Conservation (phyloP, 2,797 vertebrate species). For the Atherinosoma microstoma region DNA sequence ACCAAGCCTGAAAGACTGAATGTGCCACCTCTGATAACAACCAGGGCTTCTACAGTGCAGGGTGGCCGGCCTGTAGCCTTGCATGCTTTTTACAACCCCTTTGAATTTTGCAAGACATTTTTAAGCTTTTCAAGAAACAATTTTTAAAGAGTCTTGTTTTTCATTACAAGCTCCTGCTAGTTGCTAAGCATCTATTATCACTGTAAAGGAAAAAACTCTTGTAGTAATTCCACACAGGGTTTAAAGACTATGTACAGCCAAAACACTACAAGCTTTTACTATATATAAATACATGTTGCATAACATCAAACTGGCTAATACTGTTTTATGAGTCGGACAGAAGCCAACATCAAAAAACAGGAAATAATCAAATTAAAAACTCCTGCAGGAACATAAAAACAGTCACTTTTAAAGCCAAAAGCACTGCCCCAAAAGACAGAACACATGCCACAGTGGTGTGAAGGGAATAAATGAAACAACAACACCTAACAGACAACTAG, state of each 20-base stretch:
- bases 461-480: conserved; percentile 55
- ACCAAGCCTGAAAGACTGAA: conserved; percentile 61
- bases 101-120: conserved; percentile 63
- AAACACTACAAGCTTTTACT: conserved; percentile 55
- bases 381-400: conserved; percentile 36
- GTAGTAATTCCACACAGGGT: conserved; percentile 35
- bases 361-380: conserved; percentile 32
- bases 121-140: conserved; percentile 67
- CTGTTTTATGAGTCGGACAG: conserved; percentile 56
- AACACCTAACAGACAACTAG: conserved; percentile 20
- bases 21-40: conserved; percentile 63
- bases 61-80: conserved; percentile 56
- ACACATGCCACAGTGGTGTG: conserved; percentile 65
- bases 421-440: conserved; percentile 59
- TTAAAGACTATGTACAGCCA: conserved; percentile 57
- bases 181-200: conserved; percentile 31
- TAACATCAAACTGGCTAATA: conserved; percentile 71
- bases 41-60: conserved; percentile 69
- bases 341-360: conserved; percentile 51
- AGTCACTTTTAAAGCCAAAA: conserved; percentile 66
- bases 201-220: conserved; percentile 36
- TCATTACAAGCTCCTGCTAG: conserved; percentile 23
- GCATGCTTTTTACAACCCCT: conserved; percentile 71
- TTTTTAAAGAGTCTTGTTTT: conserved; percentile 54
- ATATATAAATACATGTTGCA: conserved; percentile 44